Evolutionary conservation across 2,888 invertebrate genomes (phyloP), one percentile per base, ranked within the genome.

Genomic region (Megalurothrips usitatus): DNA sequence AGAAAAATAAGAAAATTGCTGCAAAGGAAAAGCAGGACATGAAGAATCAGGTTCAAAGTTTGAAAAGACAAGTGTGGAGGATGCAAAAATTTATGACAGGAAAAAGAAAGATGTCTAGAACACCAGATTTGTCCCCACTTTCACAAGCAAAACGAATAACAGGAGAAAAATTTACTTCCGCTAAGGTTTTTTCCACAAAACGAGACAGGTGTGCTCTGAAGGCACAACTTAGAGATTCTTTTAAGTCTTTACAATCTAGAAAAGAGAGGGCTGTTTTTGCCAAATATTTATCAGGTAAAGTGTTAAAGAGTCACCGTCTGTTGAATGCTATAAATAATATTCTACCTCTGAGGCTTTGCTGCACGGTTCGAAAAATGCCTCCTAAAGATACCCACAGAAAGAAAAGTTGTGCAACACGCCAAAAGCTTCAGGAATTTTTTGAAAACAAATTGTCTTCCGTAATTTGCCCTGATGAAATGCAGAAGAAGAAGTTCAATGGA

Each of bases 131-230:
- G n/a, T 11, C n/a, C 1, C 63, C 63, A 1, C 19, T 9, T 3
- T 11, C 63, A 1, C 63, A 11, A n/a, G 11, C 3, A 2, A 3
- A 1, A 4, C 8, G 9, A 9, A 63, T 63, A 63, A n/a, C 8
- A 11, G 9, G 9, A n/a, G 63, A n/a, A 2, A 4, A 4, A n/a
- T 4, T 4, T 4, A 2, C 2, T 1, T 3, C 1, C 3, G 1
- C 3, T 1, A 9, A 1, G 14, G 63, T n/a, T 4, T 9, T 9
- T 52, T 1, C 3, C 3, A 6, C 63, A 6, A 11, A 17, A 19
- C 6, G 6, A 63, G 63, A 17, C 6, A 19, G 63, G 19, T 19
- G 11, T 63, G 63, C 63, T 14, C 63, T 63, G 6, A 63, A 14
- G 19, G 11, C 63, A 6, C 63, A 63, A 63, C 63, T 63, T 17